phyloP scores from a whole-genome alignment of 1,140 invertebrate genomes.

The Ectropis grisescens region DNA sequence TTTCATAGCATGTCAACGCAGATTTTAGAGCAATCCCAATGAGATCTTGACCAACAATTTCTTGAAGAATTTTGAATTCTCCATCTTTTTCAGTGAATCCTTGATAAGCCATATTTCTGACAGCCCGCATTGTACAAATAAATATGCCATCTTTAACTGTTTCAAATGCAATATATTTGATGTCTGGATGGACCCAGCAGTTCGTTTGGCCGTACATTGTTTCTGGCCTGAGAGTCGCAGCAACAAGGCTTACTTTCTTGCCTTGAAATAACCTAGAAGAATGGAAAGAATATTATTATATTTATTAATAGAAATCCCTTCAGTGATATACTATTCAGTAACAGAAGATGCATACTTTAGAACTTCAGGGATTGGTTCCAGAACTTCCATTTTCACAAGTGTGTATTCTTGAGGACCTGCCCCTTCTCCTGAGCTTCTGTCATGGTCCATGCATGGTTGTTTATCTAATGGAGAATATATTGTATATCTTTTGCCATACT shows the following conservation, averaged over 20 bases:
- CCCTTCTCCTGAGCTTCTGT: constrained; percentile 95
- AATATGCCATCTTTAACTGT: constrained; percentile 84
- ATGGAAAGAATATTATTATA: not conserved
- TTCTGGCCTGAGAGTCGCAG: constrained; percentile 97
- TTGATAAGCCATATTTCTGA: constrained; percentile 97
- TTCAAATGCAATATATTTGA: constrained; percentile 91
- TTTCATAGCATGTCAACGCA: constrained; percentile 85
- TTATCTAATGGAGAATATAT: constrained; percentile 97
- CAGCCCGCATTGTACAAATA: constrained; percentile 89
- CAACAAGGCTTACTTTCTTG: constrained; percentile 87
- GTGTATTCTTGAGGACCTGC: constrained; percentile 99
- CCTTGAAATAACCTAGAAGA: constrained; percentile 67
- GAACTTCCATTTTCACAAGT: constrained; percentile 93
- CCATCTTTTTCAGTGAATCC: constrained; percentile 89
- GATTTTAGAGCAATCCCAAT: constrained; percentile 86
- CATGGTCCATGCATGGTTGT: constrained; percentile 99
- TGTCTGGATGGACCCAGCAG: constrained; percentile 97
- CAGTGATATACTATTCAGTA: no score
- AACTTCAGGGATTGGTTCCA: constrained; percentile 81
- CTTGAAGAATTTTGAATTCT: constrained; percentile 78
- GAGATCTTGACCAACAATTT: constrained; percentile 82
- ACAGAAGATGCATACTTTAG: constrained; percentile 73
- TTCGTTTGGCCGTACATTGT: constrained; percentile 99
- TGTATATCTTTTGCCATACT: constrained; percentile 98
- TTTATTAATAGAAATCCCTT: no score